Base-by-base conservation (phyloP, 2,888 invertebrate genomes). In the Zhengitettix transpicula region DNA sequence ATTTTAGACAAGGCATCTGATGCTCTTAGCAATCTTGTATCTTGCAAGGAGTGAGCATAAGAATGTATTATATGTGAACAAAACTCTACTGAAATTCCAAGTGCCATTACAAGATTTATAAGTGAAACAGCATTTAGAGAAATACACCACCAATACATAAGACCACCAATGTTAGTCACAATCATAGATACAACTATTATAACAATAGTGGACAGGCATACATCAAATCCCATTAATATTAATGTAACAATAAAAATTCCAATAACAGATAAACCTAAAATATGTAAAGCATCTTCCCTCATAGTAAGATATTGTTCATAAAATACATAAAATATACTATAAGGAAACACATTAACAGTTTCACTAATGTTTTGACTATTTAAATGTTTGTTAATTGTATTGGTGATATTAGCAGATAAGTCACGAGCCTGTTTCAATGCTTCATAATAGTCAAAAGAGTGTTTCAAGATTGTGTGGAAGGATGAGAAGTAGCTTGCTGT, bases 51-150 rank as follows among this genome's bases (percentile, higher is more conserved):
- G 80, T 75, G 71, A 82, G 89, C 40, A 55, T 40, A 55, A 0
- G 80, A 81, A 66, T 89, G 84, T 0, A 90, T 87, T 51, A 93
- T 86, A 69, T 98, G 97, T 58, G 92, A 89, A 68, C 92, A 92
- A 72, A 97, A 98, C 74, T 98, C 97, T 0, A 98, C 96, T 1
- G 89, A 85, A 67, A 98, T 96, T 65, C 97, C 97, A 51, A 92
- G 9, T n/a, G 40, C 87, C 80, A 97, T 92, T 51, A 97, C 92
- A 63, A 98, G 78, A 76, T 98, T 98, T 12, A 98, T 93, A 60
- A 94, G 79, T 0, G 96, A 93, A 1, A 98, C 83, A 1, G 97
- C 95, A 72, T 98, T 98, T 15, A 98, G 76, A 8, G 85, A 82
- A 62, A 98, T 92, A 67, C 78, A 75, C 90, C 93, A 95, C 67